Percentiles rank a stretch among this genome's conserved stretches.
These are phyloP conservation scores for Sinocyclocheilus grahami DNA, from an alignment of 2,113 vertebrate genomes.

Conservation along the genomic window DNA sequence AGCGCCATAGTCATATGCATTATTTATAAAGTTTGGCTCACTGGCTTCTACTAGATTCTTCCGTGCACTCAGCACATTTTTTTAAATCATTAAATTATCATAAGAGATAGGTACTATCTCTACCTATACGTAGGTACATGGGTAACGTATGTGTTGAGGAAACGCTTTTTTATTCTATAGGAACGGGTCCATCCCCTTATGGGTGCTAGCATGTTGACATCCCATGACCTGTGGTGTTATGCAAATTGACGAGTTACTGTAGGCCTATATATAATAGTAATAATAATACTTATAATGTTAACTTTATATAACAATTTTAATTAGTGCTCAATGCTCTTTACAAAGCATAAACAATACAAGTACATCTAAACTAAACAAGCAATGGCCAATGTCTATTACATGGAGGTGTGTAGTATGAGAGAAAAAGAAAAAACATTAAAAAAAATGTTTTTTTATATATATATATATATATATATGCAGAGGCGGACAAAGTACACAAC, in stretches of 20 bases:
- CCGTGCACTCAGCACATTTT: too few species aligned
- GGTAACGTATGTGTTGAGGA: neutral
- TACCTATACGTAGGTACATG: neutral
- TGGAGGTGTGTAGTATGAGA: neutral
- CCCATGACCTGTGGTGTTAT: neutral
- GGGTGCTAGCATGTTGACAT: neutral
- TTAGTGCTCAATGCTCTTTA: neutral
- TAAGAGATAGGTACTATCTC: neutral
- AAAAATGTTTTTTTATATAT: too few species aligned
- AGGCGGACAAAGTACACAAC: too few species aligned
- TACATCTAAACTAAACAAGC: neutral
- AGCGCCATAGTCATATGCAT: constrained; percentile 71
- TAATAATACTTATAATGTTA: neutral
- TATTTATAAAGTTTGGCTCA: constrained; percentile 77
- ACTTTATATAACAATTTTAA: neutral
- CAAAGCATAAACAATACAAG: neutral
- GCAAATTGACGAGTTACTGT: neutral
- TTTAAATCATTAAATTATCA: neutral
- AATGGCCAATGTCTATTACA: neutral
- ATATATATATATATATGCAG: neutral
- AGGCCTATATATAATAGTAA: too few species aligned
- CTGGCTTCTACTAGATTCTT: neutral
- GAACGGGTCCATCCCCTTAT: neutral
- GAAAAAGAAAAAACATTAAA: neutral
- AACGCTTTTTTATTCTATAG: neutral